Evolutionary conservation across 2,888 invertebrate species (phyloP), one percentile per base, ranked within the genome.

Genomic region (Tryphoninae sp.): DNA sequence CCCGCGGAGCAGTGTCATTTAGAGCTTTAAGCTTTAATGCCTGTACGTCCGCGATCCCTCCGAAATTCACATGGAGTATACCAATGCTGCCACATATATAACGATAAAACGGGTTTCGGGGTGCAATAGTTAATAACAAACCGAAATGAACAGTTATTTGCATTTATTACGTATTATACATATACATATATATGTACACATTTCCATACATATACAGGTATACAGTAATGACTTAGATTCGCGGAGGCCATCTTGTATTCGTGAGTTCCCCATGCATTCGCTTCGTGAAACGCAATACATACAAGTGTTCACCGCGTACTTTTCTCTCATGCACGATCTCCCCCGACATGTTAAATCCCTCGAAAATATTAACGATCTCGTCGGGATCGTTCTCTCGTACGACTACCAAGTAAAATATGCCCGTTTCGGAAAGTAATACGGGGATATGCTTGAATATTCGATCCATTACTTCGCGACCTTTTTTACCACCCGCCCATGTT

Each of bases 341-440:
- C 86, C 94, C 94, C 73, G 90, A 89, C 89, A 96, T 96, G 51
- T 95, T 94, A 69, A 94, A 89, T 26, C 89, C 85, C 67, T 89
- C 85, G 93, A 98, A 94, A 62, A 94, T 92, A 61, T 93, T 87
- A 75, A 94, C 93, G 71, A 98, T 95, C 89, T 96, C 95, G 53
- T 94, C 91, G 51, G 96, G 96, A 91, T 96, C 94, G 93, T 99
- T 99, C 91, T 98, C 97, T 92, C 96, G 95, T 82, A 99, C 94
- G 33, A 97, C 94, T 67, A 99, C 93, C 85, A 99, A 93, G 92
- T 99, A 99, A 92, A 98, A 96, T 2, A 96, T 93, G 16, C 99
- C 98, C 68, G 92, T 89, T 0, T 93, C 88, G n/a, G 96, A 95
- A 80, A 99, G 93, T 81, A 97, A 94, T 84, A 94, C 91, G 85